Base-by-base conservation (phyloP, 1,140 invertebrate genomes). In the Solenopsis fugax region DNA sequence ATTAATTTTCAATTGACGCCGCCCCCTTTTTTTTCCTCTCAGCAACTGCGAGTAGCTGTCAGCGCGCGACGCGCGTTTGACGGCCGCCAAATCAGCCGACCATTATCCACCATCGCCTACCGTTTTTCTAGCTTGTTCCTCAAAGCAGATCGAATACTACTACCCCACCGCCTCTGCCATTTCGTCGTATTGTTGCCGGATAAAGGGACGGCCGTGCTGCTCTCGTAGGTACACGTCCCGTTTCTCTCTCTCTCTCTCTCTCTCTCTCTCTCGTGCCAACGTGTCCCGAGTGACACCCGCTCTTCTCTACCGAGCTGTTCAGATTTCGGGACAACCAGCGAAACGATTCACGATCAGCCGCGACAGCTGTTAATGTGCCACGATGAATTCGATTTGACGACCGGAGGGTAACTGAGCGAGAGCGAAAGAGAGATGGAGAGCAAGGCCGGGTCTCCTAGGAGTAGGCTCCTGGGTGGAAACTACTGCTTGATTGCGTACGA, bases 301-400 rank as follows among this genome's bases (percentile, higher is more conserved):
- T 69, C 77, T 41, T 80, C 7, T 80, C 7, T 29, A 6, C 18
- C 34, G 64, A 21, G 10, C 37, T 50, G 80, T 84, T 84, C 80
- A 78, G 81, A 80, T 73, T 64, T 85, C 64, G 48, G 48, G 18
- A 52, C 56, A 37, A 18, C 65, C 80, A 72, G 69, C 73, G 52
- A 34, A 69, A 78, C 85, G 64, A 71, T 85, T 50, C 73, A 87
- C 48, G 75, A 92, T 91, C 90, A 45, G 60, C 24, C 71, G 34
- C 71, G 89, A 90, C 91, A 91, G 92, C 91, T 92, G 92, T 86
- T 91, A 92, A 93, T 92, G 82, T 65, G 71, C 62, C 56, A 77
- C 86, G 91, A 90, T 92, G 84, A 89, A 91, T 92, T 91, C 90
- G 89, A 90, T 91, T 92, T 72, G 85, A 86, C 85, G 85, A 86